These are phyloP conservation scores for Drosophila neotestacea DNA, from an alignment of 2,888 invertebrate species.

Conservation along the genomic window DNA sequence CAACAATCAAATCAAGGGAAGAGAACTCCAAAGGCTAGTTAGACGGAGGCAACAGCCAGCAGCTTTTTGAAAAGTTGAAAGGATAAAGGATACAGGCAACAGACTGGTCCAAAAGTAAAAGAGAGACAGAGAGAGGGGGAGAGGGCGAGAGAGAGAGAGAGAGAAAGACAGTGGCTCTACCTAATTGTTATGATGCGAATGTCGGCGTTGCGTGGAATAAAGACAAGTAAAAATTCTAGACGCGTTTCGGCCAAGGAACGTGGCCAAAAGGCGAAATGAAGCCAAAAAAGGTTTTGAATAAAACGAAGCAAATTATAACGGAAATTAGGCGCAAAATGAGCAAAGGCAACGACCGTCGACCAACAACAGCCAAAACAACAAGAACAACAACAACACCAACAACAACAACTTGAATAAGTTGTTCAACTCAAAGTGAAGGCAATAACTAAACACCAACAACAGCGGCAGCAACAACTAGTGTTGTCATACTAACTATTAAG, in stretches of 20 bases:
- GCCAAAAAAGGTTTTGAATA: constrained; percentile 70
- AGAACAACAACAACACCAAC: constrained; percentile 21
- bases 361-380: constrained; percentile 26
- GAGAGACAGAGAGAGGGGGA: background rate
- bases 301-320: constrained; percentile 77
- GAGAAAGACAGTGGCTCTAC: constrained; percentile 17
- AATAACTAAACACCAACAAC: constrained; percentile 36
- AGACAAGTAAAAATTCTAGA: constrained; percentile 43
- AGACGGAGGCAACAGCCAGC: constrained; percentile 34
- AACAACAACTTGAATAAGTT: constrained; percentile 32
- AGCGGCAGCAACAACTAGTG: background rate
- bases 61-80: constrained; percentile 56
- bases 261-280: constrained; percentile 51
- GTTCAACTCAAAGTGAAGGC: constrained; percentile 27
- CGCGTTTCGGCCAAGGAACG: constrained; percentile 40
- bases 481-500: too few relatives aligned
- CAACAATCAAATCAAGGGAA: constrained; percentile 30
- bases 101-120: background rate
- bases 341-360: constrained; percentile 25
- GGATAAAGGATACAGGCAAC: constrained; percentile 42
- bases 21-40: constrained; percentile 31
- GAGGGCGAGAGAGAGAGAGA: background rate
- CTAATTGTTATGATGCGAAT: constrained; percentile 76
- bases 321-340: constrained; percentile 77
- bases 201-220: constrained; percentile 34